Base-by-base conservation (phyloP, 2,113 vertebrate species). In the Litocranius walleri region DNA sequence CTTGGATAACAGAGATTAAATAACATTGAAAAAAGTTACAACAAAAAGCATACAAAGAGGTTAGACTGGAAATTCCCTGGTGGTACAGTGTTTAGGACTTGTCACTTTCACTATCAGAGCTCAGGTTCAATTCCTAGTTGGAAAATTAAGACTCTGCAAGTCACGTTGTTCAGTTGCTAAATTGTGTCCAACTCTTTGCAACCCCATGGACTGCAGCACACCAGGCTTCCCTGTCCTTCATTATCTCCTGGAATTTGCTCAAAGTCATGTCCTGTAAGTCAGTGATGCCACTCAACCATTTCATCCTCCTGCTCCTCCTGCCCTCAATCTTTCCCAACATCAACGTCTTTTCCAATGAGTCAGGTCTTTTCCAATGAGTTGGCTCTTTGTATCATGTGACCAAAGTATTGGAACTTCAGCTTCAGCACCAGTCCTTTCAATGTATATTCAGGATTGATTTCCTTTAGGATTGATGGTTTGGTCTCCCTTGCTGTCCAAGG, bases 41-140 rank as follows among this genome's bases (percentile, higher is more conserved):
- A 84, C 33, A 85, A 52, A 61, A 85, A 94, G 36, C 90, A 52
- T 94, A 84, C 90, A 56, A 82, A 78, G 21, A n/a, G 14, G 30
- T 95, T 64, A 80, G 27, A 21, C 78, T 54, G 14, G 43, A 45
- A 78, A 78, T 78, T 78, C 77, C 77, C 43, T 78, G 43, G 43
- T 78, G 43, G 43, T 78, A 16, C 27, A 48, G 43, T 48, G 43
- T 78, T 48, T 78, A 30, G 43, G 43, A 48, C 77, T 78, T 16
- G 27, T 16, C 1, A 2, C 27, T 45, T 78, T 78, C 77, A 78
- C 25, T 30, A 45, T 29, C 43, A 30, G 43, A 45, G 43, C 27
- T 27, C 15, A 45, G 77, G 43, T 48, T 78, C 77, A 78, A 78
- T 48, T 29, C 27, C 7, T 48, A 45, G 27, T 30, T 29, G 7